Conservation (phyloP, 2,797 vertebrate genomes). For the Urophycis tenuis region DNA sequence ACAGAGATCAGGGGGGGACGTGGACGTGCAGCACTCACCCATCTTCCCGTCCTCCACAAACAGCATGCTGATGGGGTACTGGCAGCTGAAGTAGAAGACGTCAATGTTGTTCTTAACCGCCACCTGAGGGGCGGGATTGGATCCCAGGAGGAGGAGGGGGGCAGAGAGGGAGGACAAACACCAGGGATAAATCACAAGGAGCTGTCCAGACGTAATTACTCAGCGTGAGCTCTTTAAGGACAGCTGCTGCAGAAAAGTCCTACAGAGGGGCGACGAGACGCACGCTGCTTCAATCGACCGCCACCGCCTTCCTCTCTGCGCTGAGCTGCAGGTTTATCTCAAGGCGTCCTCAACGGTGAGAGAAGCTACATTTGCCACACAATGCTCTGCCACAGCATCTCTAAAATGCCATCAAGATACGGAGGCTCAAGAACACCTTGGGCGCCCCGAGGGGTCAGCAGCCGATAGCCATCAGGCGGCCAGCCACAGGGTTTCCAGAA, state of each 20-base stretch:
- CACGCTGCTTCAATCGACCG: not conserved
- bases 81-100: slow-evolving; percentile 97
- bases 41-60: slow-evolving; percentile 96
- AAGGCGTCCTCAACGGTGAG: not conserved
- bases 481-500: not conserved
- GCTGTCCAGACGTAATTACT: slow-evolving; percentile 43
- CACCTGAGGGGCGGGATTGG: slow-evolving; percentile 70
- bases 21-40: slow-evolving; percentile 75
- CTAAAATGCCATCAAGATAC: not conserved
- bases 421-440: not conserved
- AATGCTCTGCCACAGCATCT: not conserved
- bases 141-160: slow-evolving; percentile 17
- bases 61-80: slow-evolving; percentile 93
- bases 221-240: slow-evolving; percentile 46
- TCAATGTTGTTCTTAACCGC: slow-evolving; percentile 98
- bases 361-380: not conserved
- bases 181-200: slow-evolving; percentile 15
- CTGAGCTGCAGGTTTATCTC: not conserved
- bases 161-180: slow-evolving; percentile 16
- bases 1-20: slow-evolving; percentile 13
- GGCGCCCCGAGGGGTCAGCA: not conserved
- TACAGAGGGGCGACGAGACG: slow-evolving; percentile 10
- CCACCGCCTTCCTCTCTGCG: not conserved
- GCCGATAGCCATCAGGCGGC: not conserved
- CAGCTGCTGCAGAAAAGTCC: slow-evolving; percentile 12